Percentiles rank a stretch among this genome's conserved stretches.
phyloP scores from a whole-genome alignment of 2,113 vertebrate genomes.

The Tragelaphus strepsiceros region DNA sequence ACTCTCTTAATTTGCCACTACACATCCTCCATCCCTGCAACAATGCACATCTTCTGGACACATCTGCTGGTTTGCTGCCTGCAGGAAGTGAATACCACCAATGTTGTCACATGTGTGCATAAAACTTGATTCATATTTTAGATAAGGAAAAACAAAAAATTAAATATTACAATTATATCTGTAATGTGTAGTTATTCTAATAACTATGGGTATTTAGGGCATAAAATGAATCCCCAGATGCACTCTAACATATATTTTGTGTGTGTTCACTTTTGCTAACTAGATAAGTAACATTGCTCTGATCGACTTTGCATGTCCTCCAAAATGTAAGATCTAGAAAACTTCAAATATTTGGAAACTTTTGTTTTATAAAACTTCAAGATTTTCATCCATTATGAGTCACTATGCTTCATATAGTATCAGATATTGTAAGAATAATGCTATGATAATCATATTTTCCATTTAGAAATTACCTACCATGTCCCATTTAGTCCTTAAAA shows the following conservation, averaged over 20 bases:
- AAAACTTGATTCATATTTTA: not conserved
- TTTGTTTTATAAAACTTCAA: constrained; percentile 25
- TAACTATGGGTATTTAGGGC: not conserved
- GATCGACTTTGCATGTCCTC: not conserved
- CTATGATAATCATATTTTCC: not conserved
- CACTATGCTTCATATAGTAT: not conserved
- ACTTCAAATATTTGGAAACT: not conserved
- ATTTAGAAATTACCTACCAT: not conserved
- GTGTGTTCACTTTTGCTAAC: not conserved
- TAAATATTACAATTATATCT: not conserved
- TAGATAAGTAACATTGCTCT: not conserved
- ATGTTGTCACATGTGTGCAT: no score
- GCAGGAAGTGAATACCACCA: not conserved
- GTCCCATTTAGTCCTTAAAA: not conserved
- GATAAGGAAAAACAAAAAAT: not conserved
- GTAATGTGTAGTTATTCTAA: not conserved
- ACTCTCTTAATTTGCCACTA: no score
- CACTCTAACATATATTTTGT: not conserved
- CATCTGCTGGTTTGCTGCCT: not conserved
- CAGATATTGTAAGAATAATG: not conserved
- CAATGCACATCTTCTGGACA: not conserved
- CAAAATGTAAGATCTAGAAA: not conserved
- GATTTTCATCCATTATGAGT: not conserved
- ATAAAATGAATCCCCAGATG: not conserved
- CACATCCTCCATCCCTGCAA: not conserved